These are phyloP conservation scores for Montipora foliosa DNA, from an alignment of 64 coral and sea anemone species.

Conservation along the genomic window DNA sequence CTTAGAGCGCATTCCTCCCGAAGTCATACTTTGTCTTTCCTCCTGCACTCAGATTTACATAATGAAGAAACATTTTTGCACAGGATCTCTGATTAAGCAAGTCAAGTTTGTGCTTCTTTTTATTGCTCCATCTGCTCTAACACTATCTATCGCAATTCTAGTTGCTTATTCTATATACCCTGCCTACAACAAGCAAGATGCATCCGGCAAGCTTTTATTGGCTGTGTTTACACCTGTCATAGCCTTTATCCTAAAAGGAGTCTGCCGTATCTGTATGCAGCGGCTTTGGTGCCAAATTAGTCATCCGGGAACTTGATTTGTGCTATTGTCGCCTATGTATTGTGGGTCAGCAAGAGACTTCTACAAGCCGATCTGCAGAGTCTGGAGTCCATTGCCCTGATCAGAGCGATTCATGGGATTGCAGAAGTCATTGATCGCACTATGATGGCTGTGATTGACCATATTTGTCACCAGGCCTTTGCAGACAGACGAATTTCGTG, in stretches of 20 bases:
- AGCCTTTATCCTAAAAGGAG: neutral
- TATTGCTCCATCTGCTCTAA: neutral
- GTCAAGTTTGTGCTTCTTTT: neutral
- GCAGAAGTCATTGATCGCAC: conserved; percentile 25
- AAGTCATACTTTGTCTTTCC: neutral
- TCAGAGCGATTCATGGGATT: conserved; percentile 1
- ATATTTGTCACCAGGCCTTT: neutral
- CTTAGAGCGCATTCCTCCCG: neutral
- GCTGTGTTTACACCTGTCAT: neutral
- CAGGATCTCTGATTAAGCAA: neutral
- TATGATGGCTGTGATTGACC: conserved; percentile 5
- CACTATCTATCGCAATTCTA: neutral
- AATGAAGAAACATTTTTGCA: neutral
- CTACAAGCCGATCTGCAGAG: conserved; percentile 26
- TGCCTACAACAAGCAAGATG: conserved; percentile 10
- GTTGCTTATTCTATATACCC: neutral
- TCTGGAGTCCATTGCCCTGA: conserved; percentile 10
- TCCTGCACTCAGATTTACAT: neutral
- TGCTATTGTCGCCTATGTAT: neutral
- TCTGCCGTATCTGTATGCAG: neutral
- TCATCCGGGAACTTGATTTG: conserved; percentile 34
- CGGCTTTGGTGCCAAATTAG: conserved; percentile 18
- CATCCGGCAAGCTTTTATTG: neutral
- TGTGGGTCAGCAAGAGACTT: conserved; percentile 29
- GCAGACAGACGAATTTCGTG: neutral